These are phyloP conservation scores for Tauraco erythrolophus DNA, from an alignment of 2,113 vertebrate species.

Conservation along the genomic window DNA sequence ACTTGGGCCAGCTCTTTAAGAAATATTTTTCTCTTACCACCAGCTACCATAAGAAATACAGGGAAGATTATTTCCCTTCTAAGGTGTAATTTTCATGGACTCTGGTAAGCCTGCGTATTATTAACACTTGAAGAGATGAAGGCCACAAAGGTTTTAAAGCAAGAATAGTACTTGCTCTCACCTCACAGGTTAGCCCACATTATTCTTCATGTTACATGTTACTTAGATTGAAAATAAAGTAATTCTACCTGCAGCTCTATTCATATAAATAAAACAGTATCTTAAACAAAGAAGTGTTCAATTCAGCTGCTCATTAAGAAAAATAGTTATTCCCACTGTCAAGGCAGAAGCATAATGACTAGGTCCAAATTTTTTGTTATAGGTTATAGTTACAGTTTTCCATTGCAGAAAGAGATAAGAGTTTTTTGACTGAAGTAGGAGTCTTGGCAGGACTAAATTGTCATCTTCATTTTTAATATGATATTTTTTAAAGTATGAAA, in stretches of 20 bases:
- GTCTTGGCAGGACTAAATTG: neutral
- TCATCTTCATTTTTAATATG: neutral
- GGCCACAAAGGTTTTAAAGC: neutral
- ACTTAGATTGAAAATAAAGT: neutral
- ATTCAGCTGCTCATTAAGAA: neutral
- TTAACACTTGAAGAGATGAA: neutral
- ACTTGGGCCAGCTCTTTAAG: fast-evolving
- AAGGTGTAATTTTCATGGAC: neutral
- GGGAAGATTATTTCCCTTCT: neutral
- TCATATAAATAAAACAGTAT: neutral
- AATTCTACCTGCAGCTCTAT: neutral
- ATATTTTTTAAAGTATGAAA: neutral
- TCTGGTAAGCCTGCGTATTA: neutral
- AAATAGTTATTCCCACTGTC: neutral
- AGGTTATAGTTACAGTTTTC: neutral
- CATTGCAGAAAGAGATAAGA: neutral
- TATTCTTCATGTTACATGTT: neutral
- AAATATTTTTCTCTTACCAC: neutral
- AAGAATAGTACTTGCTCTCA: neutral
- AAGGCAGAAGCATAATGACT: neutral
- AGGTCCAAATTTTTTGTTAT: neutral
- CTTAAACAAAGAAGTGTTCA: neutral
- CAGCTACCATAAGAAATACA: neutral
- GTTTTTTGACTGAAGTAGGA: neutral
- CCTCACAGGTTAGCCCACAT: neutral